A percentile compares a stretch with the other conserved stretches of the same genome.
phyloP scores from a whole-genome alignment of 64 coral and sea anemone species.

The Stylophora pistillata region DNA sequence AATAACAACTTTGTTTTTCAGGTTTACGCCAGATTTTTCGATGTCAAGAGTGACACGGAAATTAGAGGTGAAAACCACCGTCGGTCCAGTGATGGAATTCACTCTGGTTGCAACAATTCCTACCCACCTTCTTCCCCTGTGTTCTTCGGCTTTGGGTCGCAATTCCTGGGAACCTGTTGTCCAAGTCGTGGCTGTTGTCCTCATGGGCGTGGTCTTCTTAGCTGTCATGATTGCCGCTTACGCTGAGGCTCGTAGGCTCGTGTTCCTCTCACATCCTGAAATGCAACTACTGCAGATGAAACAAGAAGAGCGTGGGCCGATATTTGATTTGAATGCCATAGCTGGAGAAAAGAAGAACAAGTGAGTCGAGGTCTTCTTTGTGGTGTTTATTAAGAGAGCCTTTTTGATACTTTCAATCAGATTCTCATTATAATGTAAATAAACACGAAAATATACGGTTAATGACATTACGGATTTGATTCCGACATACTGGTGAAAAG shows the following conservation, averaged over 20 bases:
- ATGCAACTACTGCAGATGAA: constrained; percentile 68
- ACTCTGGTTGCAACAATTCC: constrained; percentile 96
- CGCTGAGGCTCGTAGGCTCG: constrained; percentile 76
- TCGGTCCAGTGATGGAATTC: constrained; percentile 94
- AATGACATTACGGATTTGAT: no score
- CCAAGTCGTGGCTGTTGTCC: constrained; percentile 46
- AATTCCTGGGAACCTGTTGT: constrained; percentile 81
- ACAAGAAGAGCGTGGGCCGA: constrained; percentile 62
- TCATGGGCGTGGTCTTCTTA: constrained; percentile 73
- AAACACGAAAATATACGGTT: no score
- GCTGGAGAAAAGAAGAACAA: constrained; percentile 73
- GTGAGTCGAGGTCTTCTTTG: constrained; percentile 5
- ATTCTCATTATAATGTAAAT: no score
- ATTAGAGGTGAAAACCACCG: constrained; percentile 84
- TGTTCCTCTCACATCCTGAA: constrained; percentile 60
- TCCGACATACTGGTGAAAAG: no score
- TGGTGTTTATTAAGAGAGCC: no score
- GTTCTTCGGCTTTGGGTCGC: constrained; percentile 80
- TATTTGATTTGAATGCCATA: constrained; percentile 89
- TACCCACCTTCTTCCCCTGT: constrained; percentile 91
- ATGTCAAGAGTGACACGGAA: constrained; percentile 94
- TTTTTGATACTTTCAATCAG: no score
- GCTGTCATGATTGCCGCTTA: constrained; percentile 72
- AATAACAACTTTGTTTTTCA: constrained; percentile 9
- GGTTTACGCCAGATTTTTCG: constrained; percentile 97